A percentile compares a stretch with the other conserved stretches of the same genome.
These are phyloP conservation scores for Parazoanthus darwini DNA, from an alignment of 92 coral and sea anemone species.

Conservation along the genomic window DNA sequence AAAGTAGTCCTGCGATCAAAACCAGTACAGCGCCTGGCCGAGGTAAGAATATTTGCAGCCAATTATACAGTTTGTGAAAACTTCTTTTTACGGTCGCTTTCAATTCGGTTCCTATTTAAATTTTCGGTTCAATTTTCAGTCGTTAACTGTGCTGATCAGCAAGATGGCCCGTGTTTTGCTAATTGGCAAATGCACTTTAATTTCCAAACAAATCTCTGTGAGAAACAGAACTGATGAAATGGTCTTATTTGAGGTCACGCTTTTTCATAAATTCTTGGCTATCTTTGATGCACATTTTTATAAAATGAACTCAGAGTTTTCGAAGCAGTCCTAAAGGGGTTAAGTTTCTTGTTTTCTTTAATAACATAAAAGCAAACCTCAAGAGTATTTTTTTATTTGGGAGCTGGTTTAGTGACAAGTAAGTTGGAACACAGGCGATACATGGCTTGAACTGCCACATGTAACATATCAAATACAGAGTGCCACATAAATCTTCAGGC, in stretches of 20 bases:
- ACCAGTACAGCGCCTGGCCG: not conserved
- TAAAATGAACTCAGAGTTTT: too few relatives aligned
- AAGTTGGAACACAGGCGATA: not conserved
- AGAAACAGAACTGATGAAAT: not conserved
- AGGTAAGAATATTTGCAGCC: constrained; percentile 4
- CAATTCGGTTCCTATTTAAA: not conserved
- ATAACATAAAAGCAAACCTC: not conserved
- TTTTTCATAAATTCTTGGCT: not conserved
- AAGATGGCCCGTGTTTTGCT: constrained; percentile 4
- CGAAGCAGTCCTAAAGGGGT: not conserved
- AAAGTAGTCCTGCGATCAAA: not conserved
- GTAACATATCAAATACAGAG: not conserved
- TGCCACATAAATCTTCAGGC: not conserved
- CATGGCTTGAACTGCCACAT: not conserved
- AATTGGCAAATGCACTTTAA: constrained; percentile 12
- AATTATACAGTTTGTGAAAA: not conserved
- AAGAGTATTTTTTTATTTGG: too few relatives aligned
- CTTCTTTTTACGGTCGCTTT: not conserved
- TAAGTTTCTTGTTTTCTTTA: not conserved
- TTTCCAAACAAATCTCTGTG: constrained; percentile 3
- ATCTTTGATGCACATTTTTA: not conserved
- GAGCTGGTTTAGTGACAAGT: not conserved
- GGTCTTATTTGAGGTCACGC: not conserved
- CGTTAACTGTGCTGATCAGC: not conserved
- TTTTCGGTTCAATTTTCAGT: not conserved